phyloP scores from a whole-genome alignment of 2,113 vertebrate species.

The Leptosomus discolor region DNA sequence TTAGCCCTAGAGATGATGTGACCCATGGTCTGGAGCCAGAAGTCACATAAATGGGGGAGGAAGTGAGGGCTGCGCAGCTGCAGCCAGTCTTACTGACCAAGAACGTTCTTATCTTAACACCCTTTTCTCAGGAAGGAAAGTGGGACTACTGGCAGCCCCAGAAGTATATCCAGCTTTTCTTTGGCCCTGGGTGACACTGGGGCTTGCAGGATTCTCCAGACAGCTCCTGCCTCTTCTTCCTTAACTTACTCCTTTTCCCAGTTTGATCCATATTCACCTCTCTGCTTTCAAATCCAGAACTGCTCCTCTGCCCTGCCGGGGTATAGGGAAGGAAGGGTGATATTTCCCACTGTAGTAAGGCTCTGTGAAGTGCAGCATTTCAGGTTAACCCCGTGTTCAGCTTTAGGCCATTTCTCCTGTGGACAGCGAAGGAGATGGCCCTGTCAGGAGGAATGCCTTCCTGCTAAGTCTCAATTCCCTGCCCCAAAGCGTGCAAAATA shows the following conservation, averaged over 20 bases:
- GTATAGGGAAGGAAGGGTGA: neutral
- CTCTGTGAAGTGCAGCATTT: neutral
- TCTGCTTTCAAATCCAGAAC: neutral
- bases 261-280: neutral
- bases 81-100: neutral
- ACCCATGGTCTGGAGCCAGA: conserved; percentile 51
- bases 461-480: neutral
- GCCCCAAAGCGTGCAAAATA: neutral
- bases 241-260: neutral
- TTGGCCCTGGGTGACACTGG: neutral
- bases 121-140: neutral
- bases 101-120: neutral
- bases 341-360: neutral
- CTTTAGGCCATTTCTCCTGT: neutral
- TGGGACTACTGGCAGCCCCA: neutral
- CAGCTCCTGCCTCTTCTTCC: neutral
- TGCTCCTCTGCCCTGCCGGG: neutral
- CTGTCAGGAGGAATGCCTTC: neutral
- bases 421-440: neutral
- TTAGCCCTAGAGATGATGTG: conserved; percentile 47
- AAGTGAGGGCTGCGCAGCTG: neutral
- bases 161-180: neutral
- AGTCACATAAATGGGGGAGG: neutral
- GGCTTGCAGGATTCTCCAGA: neutral
- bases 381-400: neutral